A percentile compares a stretch with the other conserved stretches of the same genome.
These are phyloP conservation scores for Scelioninae gen. 1 DNA, from an alignment of 2,888 invertebrate genomes.

Conservation along the genomic window DNA sequence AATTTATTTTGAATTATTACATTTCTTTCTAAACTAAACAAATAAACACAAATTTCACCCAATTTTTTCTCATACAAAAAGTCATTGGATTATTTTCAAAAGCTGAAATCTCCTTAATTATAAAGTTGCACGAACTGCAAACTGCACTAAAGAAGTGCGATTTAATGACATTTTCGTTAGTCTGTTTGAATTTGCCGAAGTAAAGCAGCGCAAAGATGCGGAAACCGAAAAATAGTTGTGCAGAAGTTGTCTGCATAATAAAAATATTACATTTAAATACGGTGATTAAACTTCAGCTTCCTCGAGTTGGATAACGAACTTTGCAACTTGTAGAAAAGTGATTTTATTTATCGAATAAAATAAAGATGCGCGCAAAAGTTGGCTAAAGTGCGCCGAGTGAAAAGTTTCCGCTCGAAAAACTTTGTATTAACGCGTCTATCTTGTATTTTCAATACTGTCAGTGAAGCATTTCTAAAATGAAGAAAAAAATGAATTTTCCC, in stretches of 20 bases:
- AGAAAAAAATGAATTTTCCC: not conserved
- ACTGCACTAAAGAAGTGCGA: not conserved
- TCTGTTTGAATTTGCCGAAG: not conserved
- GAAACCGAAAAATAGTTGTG: constrained; percentile 1
- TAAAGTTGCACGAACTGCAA: not conserved
- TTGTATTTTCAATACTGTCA: constrained; percentile 10
- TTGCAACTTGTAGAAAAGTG: constrained; percentile 10
- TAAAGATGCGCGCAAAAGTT: constrained; percentile 24
- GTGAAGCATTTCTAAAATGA: not conserved
- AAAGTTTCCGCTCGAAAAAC: constrained; percentile 42
- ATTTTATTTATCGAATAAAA: constrained; percentile 48
- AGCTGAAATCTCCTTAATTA: not conserved
- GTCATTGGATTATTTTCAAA: too few species aligned
- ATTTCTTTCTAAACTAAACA: too few species aligned
- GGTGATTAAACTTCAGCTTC: constrained; percentile 31
- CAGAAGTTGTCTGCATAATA: constrained; percentile 11
- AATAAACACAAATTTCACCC: too few species aligned
- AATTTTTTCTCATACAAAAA: too few species aligned
- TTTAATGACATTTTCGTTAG: constrained; percentile 10
- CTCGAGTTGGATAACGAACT: constrained; percentile 14
- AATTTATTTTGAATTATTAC: too few species aligned
- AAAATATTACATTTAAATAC: constrained; percentile 41
- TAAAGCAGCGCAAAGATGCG: not conserved
- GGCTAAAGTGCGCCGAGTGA: constrained; percentile 26
- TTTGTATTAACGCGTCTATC: constrained; percentile 14